Evolutionary conservation across 2,797 vertebrate genomes (phyloP).

Genomic region (Pantherophis vulpinus): DNA sequence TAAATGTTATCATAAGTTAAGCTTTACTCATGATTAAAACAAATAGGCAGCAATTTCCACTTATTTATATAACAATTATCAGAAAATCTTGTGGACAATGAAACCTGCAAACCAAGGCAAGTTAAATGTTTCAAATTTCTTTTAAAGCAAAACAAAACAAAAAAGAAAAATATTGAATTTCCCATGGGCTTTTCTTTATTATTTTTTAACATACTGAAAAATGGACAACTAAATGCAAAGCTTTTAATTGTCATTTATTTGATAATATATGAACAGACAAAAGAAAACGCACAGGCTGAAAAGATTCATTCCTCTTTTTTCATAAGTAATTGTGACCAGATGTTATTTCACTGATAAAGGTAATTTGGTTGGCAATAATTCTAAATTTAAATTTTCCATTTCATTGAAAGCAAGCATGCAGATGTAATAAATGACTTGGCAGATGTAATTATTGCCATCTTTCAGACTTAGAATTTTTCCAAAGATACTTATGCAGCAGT

Average conservation of each 20-base stretch:
- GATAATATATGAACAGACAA: slow-evolving; percentile 38
- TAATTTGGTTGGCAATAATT: slow-evolving; percentile 65
- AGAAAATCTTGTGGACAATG: slow-evolving; percentile 10
- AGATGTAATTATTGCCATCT: slow-evolving; percentile 62
- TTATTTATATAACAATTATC: slow-evolving; percentile 7
- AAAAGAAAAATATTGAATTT: slow-evolving; percentile 22
- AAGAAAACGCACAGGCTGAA: slow-evolving; percentile 32
- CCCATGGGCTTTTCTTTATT: slow-evolving; percentile 38
- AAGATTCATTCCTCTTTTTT: slow-evolving; percentile 57
- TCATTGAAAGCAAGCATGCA: slow-evolving; percentile 59
- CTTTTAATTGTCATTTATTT: slow-evolving; percentile 45
- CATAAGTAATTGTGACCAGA: slow-evolving; percentile 59
- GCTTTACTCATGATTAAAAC: not conserved
- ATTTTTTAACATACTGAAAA: slow-evolving; percentile 45
- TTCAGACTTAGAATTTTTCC: slow-evolving; percentile 49
- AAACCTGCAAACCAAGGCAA: slow-evolving; percentile 24
- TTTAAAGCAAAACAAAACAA: not conserved
- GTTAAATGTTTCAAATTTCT: slow-evolving; percentile 26
- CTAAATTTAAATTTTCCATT: slow-evolving; percentile 69
- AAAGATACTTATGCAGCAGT: slow-evolving; percentile 44
- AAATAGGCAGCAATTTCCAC: slow-evolving; percentile 12
- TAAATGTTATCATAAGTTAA: slow-evolving; percentile 13
- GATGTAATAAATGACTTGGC: slow-evolving; percentile 59
- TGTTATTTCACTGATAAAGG: slow-evolving; percentile 69
- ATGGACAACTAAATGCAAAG: slow-evolving; percentile 44